Evolutionary conservation across 2,888 invertebrate genomes (phyloP).

Genomic region (Drosophila affinis): DNA sequence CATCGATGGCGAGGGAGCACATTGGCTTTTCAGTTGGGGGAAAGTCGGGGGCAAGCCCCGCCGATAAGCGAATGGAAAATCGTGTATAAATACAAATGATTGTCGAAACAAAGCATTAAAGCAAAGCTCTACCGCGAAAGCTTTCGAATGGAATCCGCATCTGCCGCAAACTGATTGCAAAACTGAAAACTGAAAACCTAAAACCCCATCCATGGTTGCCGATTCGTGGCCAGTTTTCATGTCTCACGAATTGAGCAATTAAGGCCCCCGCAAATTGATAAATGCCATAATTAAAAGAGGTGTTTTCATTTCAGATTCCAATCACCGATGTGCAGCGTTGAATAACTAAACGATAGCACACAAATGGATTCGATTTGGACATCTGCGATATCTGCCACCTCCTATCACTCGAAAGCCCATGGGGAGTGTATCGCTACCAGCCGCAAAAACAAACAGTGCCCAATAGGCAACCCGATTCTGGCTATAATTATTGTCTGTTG

Average conservation of each 20-base stretch:
- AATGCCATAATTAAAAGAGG: constrained; percentile 2
- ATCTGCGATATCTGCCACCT: not conserved
- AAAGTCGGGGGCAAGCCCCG: not conserved
- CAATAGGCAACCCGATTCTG: not conserved
- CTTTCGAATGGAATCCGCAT: constrained; percentile 18
- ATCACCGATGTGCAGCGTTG: not conserved
- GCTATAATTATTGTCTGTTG: no score
- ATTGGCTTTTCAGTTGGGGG: not conserved
- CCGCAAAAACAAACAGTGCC: not conserved
- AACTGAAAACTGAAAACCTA: constrained; percentile 2
- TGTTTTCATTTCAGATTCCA: not conserved
- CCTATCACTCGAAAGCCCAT: not conserved
- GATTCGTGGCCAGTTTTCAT: constrained; percentile 14
- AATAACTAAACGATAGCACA: not conserved
- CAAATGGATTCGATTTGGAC: not conserved
- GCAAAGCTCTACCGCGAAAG: not conserved
- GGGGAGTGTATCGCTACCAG: not conserved
- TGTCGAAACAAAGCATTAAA: constrained; percentile 1
- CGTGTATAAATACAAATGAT: constrained; percentile 6
- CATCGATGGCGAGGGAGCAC: not conserved
- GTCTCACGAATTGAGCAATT: constrained; percentile 60
- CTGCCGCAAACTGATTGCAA: not conserved
- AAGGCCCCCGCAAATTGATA: constrained; percentile 41
- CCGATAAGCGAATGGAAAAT: not conserved
- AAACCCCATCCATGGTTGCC: constrained; percentile 23